Percentiles rank a stretch among this genome's conserved stretches.
phyloP scores from a whole-genome alignment of 2,888 invertebrate species.

The Allophyes oxyacanthae region DNA sequence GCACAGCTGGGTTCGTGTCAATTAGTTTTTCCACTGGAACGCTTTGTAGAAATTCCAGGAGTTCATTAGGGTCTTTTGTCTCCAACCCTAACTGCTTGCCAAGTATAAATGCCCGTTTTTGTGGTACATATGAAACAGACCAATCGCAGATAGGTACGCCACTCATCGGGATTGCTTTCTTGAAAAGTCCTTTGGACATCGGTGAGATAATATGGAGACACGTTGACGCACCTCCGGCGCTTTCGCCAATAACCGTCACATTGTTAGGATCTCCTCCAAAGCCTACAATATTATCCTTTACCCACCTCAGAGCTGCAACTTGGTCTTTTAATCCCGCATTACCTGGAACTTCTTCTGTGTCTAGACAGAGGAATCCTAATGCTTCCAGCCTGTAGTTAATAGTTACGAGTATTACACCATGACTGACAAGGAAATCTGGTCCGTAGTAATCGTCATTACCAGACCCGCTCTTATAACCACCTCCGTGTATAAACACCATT shows the following conservation, averaged over 20 bases:
- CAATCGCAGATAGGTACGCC: constrained; percentile 68
- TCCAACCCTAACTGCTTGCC: constrained; percentile 67
- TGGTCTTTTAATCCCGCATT: constrained; percentile 72
- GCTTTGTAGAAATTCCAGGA: constrained; percentile 68
- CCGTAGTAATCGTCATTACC: constrained; percentile 65
- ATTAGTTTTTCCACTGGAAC: constrained; percentile 63
- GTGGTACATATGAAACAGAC: constrained; percentile 60
- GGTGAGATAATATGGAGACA: constrained; percentile 65
- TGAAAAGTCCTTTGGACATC: constrained; percentile 67
- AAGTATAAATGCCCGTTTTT: constrained; percentile 64
- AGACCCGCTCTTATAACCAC: constrained; percentile 66
- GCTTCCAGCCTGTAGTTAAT: constrained; percentile 70
- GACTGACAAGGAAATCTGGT: constrained; percentile 69
- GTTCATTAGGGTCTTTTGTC: constrained; percentile 62
- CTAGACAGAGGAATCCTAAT: constrained; percentile 66
- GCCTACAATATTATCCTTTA: too few relatives aligned
- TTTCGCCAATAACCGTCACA: constrained; percentile 70
- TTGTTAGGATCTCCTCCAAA: constrained; percentile 67
- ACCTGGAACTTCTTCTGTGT: constrained; percentile 69
- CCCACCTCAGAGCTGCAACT: too few relatives aligned
- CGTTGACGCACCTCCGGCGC: constrained; percentile 66
- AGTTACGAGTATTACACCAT: constrained; percentile 69
- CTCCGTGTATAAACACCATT: constrained; percentile 74
- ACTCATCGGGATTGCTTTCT: constrained; percentile 66
- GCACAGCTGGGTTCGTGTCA: constrained; percentile 56